Conservation (phyloP, 2,888 invertebrate genomes). For the Erynnis tages region DNA sequence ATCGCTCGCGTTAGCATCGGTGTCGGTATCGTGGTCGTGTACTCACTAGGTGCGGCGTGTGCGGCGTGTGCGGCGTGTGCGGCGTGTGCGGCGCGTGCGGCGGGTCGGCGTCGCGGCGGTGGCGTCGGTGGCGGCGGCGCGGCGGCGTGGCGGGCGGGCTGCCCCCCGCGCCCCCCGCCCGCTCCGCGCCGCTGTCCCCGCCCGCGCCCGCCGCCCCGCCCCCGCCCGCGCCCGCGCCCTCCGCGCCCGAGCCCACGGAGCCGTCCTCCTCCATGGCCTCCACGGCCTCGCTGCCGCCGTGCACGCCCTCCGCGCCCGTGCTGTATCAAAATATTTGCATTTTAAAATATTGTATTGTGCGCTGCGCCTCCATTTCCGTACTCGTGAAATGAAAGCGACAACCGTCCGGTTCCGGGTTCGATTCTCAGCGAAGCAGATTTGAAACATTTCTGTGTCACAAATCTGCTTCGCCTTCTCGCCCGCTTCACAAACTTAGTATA, state of each 20-base stretch:
- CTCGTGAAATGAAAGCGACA: too few species aligned
- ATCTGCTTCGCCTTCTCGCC: too few species aligned
- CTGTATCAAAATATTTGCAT: neutral
- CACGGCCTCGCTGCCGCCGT: neutral
- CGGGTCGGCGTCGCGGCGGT: conserved; percentile 28
- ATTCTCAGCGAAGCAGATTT: too few species aligned
- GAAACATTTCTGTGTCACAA: too few species aligned
- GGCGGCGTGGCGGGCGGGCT: conserved; percentile 33
- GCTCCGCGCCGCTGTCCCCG: conserved; percentile 25
- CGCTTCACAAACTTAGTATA: too few species aligned
- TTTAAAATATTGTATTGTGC: too few species aligned
- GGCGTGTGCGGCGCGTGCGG: conserved; percentile 20
- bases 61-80: too few species aligned
- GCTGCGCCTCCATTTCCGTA: too few species aligned
- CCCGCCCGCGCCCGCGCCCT: conserved; percentile 23
- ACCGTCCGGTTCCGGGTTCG: too few species aligned
- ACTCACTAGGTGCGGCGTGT: too few species aligned
- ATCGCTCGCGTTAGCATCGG: too few species aligned
- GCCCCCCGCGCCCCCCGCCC: conserved; percentile 22
- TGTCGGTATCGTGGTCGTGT: too few species aligned
- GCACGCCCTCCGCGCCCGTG: conserved; percentile 10
- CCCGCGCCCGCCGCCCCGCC: conserved; percentile 26
- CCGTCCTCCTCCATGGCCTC: neutral
- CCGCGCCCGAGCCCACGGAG: conserved; percentile 29
- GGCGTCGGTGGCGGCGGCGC: conserved; percentile 32